Conservation (phyloP, 2,888 invertebrate species). For the Sylvicola cinctus region DNA sequence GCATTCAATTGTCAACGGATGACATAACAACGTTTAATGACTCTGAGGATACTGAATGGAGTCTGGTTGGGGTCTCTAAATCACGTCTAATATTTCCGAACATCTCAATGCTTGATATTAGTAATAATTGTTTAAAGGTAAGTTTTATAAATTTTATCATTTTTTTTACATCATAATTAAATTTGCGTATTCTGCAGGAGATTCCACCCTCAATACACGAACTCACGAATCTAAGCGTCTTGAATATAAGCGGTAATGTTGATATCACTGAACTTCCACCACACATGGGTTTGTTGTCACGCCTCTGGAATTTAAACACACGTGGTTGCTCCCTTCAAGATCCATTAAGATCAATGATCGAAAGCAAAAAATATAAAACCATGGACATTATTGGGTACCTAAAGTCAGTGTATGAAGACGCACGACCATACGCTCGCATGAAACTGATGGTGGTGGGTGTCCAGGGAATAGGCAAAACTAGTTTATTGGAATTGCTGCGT, state of each 20-base stretch:
- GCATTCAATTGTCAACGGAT: conserved; percentile 62
- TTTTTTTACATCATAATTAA: neutral
- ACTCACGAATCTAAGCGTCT: conserved; percentile 70
- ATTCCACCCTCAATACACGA: conserved; percentile 73
- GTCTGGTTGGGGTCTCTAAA: conserved; percentile 31
- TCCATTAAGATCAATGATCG: conserved; percentile 76
- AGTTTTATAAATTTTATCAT: neutral
- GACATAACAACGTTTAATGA: conserved; percentile 47
- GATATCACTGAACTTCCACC: conserved; percentile 79
- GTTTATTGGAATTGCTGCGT: conserved; percentile 67
- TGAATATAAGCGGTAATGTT: conserved; percentile 57
- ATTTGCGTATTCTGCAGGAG: conserved; percentile 22
- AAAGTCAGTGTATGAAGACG: conserved; percentile 72
- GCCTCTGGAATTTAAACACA: conserved; percentile 93
- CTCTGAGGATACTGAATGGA: conserved; percentile 42
- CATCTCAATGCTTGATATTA: conserved; percentile 86
- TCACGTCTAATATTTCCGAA: conserved; percentile 73
- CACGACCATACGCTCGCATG: conserved; percentile 83
- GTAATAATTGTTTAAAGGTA: conserved; percentile 54
- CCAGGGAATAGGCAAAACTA: conserved; percentile 75
- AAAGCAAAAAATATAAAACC: conserved; percentile 82
- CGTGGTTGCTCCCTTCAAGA: conserved; percentile 74
- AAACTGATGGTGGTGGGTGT: conserved; percentile 92
- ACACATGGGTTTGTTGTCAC: conserved; percentile 79
- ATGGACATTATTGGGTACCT: conserved; percentile 83